Base-by-base conservation (phyloP, 2,888 invertebrate genomes). In the Rhyacophila evoluta region DNA sequence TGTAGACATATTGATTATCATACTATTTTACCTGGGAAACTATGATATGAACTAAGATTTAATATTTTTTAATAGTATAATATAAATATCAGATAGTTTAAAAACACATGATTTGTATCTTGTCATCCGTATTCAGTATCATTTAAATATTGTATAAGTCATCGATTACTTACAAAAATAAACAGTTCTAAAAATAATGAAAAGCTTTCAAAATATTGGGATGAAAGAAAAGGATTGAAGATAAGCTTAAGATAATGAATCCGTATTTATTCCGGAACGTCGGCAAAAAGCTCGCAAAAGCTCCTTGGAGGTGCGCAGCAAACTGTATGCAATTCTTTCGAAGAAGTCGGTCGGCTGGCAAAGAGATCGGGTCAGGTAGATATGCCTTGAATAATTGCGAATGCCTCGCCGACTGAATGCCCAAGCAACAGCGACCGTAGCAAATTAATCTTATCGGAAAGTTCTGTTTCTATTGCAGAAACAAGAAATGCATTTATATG, bases 321-420 rank as follows among this genome's bases (percentile, higher is more conserved):
- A 78, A 74, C 74, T 74, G 70, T 70, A 37, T 25, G 75, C 19
- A 55, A 69, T 78, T 75, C 38, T 67, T 75, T 75, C 28, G 33
- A 69, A 41, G 37, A 71, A 39, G 33, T 39, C 19, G 11, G 72
- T 36, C 37, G 72, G 75, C 29, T 11, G 33, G 19, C 10, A 76
- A 36, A 70, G n/a, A 80, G 80, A 80, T 80, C 25, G 78, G 78
- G 78, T 69, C 78, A 74, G 78, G 81, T 67, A 68, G 81, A 81
- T 81, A 81, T 39, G 77, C 19, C 77, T 74, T 81, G 79, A 81
- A 81, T 81, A 81, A 81, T 81, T 81, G 81, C 81, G 38, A 79
- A 75, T 72, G 79, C 76, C 71, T 72, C 72, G 79, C 39, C 72
- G 25, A 8, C 39, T 79, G 81, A 81, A 79, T 81, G 72, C 77